phyloP scores from a whole-genome alignment of 2,888 invertebrate species.

The Acleris emargana region DNA sequence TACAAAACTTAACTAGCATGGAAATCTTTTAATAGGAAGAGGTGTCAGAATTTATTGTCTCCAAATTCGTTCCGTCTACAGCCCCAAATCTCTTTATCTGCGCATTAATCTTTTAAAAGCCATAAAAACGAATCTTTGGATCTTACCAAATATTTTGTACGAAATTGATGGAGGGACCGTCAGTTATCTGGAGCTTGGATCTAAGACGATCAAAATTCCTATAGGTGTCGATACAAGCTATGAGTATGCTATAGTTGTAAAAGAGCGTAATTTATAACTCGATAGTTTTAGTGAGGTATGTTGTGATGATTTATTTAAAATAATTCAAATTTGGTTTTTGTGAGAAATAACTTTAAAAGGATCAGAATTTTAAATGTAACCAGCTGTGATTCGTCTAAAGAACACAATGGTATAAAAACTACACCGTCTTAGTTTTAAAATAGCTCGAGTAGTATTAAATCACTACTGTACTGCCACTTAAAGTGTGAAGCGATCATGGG shows the following conservation, averaged over 20 bases:
- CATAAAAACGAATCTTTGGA: slow-evolving; percentile 78
- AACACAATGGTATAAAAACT: slow-evolving; percentile 40
- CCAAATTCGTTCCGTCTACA: slow-evolving; percentile 62
- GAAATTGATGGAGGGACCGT: slow-evolving; percentile 78
- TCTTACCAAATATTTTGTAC: slow-evolving; percentile 80
- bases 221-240: slow-evolving; percentile 80
- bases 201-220: slow-evolving; percentile 79
- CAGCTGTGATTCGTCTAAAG: slow-evolving; percentile 31
- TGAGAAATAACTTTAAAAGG: not conserved
- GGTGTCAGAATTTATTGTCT: slow-evolving; percentile 75
- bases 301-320: slow-evolving; percentile 38
- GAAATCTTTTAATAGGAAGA: slow-evolving; percentile 39
- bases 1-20: slow-evolving; percentile 20
- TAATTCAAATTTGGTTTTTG: not conserved
- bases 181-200: slow-evolving; percentile 70
- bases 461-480: slow-evolving; percentile 75
- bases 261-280: slow-evolving; percentile 50
- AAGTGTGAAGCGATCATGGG: slow-evolving; percentile 78
- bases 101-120: slow-evolving; percentile 76
- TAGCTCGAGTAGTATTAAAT: slow-evolving; percentile 65
- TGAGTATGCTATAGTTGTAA: slow-evolving; percentile 63
- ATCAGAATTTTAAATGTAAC: slow-evolving; percentile 1
- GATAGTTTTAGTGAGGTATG: slow-evolving; percentile 14
- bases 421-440: slow-evolving; percentile 55
- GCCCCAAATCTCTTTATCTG: slow-evolving; percentile 77